Conservation (phyloP, 2,888 invertebrate genomes). For the Eudasyphora cyanicolor region DNA sequence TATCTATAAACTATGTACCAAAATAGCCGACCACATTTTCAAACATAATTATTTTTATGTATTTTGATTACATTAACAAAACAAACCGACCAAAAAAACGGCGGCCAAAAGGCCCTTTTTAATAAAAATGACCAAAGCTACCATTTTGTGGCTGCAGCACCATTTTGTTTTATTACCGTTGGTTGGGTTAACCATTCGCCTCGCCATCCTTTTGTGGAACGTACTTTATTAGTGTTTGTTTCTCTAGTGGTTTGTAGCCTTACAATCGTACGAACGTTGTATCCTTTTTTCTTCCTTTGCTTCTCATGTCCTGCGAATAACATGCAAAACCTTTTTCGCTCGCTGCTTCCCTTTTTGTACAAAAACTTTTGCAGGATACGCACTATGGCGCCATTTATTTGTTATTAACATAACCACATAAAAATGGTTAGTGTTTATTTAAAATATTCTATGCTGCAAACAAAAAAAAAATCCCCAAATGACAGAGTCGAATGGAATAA, state of each 20-base stretch:
- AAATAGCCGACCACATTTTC: constrained; percentile 51
- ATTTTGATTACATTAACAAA: constrained; percentile 39
- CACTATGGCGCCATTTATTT: constrained; percentile 63
- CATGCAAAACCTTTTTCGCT: constrained; percentile 38
- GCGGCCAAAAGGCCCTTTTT: constrained; percentile 8
- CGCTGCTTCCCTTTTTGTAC: constrained; percentile 39
- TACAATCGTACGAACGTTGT: not conserved
- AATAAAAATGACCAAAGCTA: constrained; percentile 37
- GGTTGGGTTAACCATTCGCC: constrained; percentile 21
- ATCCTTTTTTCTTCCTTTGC: not conserved
- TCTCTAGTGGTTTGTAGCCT: constrained; percentile 18
- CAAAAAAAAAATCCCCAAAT: not conserved
- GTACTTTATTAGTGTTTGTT: constrained; percentile 58
- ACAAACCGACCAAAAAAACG: constrained; percentile 6
- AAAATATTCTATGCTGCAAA: not conserved
- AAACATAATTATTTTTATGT: constrained; percentile 56
- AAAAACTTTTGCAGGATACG: constrained; percentile 43
- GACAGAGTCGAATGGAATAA: not conserved
- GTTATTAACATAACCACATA: constrained; percentile 57
- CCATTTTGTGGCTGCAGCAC: constrained; percentile 53
- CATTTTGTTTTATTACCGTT: constrained; percentile 37
- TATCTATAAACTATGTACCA: no score
- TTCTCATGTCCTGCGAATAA: not conserved
- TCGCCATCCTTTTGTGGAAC: constrained; percentile 13
- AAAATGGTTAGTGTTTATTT: constrained; percentile 59